phyloP scores from a whole-genome alignment of 2,797 vertebrate genomes.

The Danio tinwini region DNA sequence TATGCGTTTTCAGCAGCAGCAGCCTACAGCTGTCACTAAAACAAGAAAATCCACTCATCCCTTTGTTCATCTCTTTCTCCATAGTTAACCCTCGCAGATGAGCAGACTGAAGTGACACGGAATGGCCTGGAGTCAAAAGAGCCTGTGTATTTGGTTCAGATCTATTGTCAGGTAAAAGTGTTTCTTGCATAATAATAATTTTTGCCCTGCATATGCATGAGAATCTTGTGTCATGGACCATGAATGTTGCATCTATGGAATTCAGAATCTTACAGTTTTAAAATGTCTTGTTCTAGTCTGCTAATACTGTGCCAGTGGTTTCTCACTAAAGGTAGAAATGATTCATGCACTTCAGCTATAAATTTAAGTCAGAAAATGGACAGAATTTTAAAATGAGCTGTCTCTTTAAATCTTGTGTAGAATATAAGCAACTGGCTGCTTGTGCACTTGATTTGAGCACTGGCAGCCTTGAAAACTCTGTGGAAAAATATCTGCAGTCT shows the following conservation, averaged over 20 bases:
- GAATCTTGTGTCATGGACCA: no score
- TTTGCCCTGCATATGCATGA: neutral
- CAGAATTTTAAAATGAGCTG: neutral
- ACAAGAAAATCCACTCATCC: slow-evolving; percentile 38
- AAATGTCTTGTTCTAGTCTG: neutral
- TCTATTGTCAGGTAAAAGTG: slow-evolving; percentile 93
- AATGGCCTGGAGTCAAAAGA: slow-evolving; percentile 96
- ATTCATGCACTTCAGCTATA: neutral
- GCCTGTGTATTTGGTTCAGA: slow-evolving; percentile 95
- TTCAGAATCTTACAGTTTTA: no score
- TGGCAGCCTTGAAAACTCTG: slow-evolving; percentile 59
- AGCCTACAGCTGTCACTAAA: slow-evolving; percentile 1
- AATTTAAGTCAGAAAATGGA: neutral
- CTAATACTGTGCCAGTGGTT: neutral
- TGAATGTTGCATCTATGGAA: no score
- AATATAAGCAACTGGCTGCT: slow-evolving; percentile 2
- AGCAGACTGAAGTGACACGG: slow-evolving; percentile 90
- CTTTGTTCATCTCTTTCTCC: slow-evolving; percentile 41
- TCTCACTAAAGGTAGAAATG: neutral
- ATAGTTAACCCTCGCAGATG: slow-evolving; percentile 89
- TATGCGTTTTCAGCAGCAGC: slow-evolving; percentile 13
- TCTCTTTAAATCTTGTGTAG: slow-evolving; percentile 6
- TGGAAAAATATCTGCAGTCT: slow-evolving; percentile 60
- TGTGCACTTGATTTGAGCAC: slow-evolving; percentile 48
- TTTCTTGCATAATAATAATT: neutral